A percentile compares a stretch with the other conserved stretches of the same genome.
phyloP scores from a whole-genome alignment of 2,888 invertebrate species.

The Nomada goodeniana region DNA sequence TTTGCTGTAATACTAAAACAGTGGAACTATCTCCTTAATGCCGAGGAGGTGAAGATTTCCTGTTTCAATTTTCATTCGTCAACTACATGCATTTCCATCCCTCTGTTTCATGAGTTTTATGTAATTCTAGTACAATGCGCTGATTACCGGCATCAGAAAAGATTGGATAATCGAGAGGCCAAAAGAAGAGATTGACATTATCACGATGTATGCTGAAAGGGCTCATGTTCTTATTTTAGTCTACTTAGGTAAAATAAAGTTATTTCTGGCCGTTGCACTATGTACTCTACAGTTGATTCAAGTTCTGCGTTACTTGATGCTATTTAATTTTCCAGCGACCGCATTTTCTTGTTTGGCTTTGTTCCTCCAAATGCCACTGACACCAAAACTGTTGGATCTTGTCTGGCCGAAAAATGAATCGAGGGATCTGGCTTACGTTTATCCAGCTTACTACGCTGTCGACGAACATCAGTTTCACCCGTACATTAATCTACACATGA shows the following conservation, averaged over 20 bases:
- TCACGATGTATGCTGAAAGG: neutral
- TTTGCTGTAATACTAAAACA: neutral
- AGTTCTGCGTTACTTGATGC: too few relatives aligned
- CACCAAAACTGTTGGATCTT: constrained; percentile 7
- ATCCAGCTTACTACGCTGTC: neutral
- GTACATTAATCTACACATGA: neutral
- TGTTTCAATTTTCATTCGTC: neutral
- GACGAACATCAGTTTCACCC: constrained; percentile 4
- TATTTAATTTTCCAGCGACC: neutral
- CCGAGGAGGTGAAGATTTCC: neutral
- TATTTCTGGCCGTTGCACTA: rapidly evolving
- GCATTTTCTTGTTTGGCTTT: neutral
- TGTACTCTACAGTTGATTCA: neutral
- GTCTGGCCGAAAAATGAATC: constrained; percentile 18
- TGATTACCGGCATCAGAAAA: neutral
- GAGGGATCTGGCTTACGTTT: neutral
- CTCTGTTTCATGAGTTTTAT: neutral
- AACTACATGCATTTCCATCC: neutral
- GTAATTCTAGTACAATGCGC: constrained; percentile 1
- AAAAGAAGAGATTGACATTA: neutral
- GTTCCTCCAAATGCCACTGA: neutral
- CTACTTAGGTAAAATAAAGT: neutral
- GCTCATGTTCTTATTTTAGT: neutral
- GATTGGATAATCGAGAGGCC: neutral
- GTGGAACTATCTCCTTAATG: neutral